These are phyloP conservation scores for Hylia prasina DNA, from an alignment of 2,113 vertebrate genomes.

Conservation along the genomic window DNA sequence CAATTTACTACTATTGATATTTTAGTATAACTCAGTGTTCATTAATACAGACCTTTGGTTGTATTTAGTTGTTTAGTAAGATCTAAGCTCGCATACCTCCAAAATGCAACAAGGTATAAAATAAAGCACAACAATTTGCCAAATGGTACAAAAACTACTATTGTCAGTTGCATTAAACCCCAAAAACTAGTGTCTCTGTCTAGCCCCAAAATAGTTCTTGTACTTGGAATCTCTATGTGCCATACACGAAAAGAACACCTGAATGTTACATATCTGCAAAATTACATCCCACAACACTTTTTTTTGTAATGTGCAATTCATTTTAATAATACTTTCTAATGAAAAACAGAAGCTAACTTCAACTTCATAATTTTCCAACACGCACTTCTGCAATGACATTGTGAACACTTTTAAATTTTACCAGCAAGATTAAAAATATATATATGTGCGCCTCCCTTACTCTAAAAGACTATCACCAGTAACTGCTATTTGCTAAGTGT, in stretches of 20 bases:
- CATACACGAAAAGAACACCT: conserved; percentile 64
- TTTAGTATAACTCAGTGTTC: conserved; percentile 67
- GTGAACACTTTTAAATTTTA: conserved; percentile 63
- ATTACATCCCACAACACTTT: conserved; percentile 58
- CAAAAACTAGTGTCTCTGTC: conserved; percentile 72
- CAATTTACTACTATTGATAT: conserved; percentile 42
- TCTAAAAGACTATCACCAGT: conserved; percentile 46
- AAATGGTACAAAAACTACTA: conserved; percentile 72
- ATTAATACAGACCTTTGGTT: conserved; percentile 76
- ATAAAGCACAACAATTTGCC: conserved; percentile 60
- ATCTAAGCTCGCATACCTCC: conserved; percentile 53
- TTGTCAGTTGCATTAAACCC: conserved; percentile 61
- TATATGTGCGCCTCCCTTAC: conserved; percentile 19
- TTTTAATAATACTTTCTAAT: conserved; percentile 54
- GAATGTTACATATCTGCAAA: conserved; percentile 69
- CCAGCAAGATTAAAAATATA: conserved; percentile 63
- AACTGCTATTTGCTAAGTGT: conserved; percentile 45
- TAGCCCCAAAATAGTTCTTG: conserved; percentile 74
- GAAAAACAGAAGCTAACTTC: conserved; percentile 56
- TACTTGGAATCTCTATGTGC: conserved; percentile 70
- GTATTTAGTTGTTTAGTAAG: conserved; percentile 59
- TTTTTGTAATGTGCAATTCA: conserved; percentile 62
- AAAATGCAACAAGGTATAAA: conserved; percentile 68
- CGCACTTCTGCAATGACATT: conserved; percentile 40
- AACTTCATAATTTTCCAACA: conserved; percentile 48